A percentile compares a stretch with the other conserved stretches of the same genome.
phyloP scores from a whole-genome alignment of 2,113 vertebrate species.

The Rhagologus leucostigma region DNA sequence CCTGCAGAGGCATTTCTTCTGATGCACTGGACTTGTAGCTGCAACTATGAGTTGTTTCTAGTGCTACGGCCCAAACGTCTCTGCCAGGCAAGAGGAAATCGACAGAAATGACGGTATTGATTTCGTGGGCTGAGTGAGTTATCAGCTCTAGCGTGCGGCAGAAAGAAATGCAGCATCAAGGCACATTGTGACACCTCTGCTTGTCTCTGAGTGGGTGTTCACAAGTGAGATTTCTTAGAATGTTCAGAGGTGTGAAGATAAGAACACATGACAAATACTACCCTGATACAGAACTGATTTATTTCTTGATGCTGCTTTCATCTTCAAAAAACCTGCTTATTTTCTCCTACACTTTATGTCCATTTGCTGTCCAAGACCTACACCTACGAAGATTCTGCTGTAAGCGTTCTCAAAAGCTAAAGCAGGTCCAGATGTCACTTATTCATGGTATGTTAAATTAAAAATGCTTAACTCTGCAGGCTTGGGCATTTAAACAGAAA shows the following conservation, averaged over 20 bases:
- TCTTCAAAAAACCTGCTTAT: not conserved
- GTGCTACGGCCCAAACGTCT: not conserved
- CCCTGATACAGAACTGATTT: not conserved
- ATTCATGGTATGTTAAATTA: not conserved
- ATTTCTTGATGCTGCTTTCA: not conserved
- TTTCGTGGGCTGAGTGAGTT: not conserved
- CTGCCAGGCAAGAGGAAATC: not conserved
- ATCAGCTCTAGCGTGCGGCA: rapidly evolving
- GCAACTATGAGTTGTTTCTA: not conserved
- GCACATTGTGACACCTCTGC: rapidly evolving
- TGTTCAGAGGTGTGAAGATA: not conserved
- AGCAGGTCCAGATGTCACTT: not conserved
- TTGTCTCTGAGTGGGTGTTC: not conserved
- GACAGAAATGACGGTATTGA: not conserved
- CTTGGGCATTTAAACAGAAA: not conserved
- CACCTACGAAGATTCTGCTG: not conserved
- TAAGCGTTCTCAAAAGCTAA: not conserved
- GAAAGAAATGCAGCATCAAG: rapidly evolving
- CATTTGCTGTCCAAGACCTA: not conserved
- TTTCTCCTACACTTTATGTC: not conserved
- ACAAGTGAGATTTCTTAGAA: not conserved
- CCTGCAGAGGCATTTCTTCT: not conserved
- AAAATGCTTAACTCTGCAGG: not conserved
- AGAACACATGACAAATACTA: not conserved
- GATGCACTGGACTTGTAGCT: not conserved